These are phyloP conservation scores for Drosophila novamexicana DNA, from an alignment of 1,140 invertebrate species.

Conservation along the genomic window DNA sequence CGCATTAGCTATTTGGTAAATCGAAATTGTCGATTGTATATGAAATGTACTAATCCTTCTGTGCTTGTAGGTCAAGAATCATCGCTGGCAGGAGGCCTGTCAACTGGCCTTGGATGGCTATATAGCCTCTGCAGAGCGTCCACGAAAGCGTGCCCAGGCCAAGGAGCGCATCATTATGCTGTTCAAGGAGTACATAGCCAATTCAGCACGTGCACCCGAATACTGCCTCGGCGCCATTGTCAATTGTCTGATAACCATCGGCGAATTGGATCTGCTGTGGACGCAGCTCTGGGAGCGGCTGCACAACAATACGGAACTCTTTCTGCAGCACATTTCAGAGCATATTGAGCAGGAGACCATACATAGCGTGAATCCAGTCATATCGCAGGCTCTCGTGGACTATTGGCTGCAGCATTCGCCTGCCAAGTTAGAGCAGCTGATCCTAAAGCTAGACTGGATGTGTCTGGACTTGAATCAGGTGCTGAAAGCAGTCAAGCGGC, in stretches of 20 bases:
- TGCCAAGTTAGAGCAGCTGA: constrained; percentile 90
- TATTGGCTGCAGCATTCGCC: constrained; percentile 86
- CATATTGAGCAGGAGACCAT: constrained; percentile 85
- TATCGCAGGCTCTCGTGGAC: constrained; percentile 89
- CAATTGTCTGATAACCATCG: constrained; percentile 77
- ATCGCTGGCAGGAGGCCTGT: constrained; percentile 87
- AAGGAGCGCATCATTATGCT: constrained; percentile 80
- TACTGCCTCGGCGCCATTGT: constrained; percentile 78
- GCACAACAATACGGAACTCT: constrained; percentile 79
- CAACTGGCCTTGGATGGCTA: constrained; percentile 85
- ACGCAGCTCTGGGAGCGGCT: constrained; percentile 85
- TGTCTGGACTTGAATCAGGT: constrained; percentile 95
- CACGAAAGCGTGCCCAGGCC: constrained; percentile 72
- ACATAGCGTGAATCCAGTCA: constrained; percentile 86
- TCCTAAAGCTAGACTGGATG: constrained; percentile 92
- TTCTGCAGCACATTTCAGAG: constrained; percentile 84
- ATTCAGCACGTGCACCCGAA: constrained; percentile 71
- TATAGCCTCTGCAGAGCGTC: constrained; percentile 69
- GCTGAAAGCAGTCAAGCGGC: constrained; percentile 91
- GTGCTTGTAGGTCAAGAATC: constrained; percentile 85
- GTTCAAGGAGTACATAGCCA: constrained; percentile 78
- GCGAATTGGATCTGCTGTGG: constrained; percentile 82
- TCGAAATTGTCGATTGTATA: neutral
- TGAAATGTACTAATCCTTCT: neutral
- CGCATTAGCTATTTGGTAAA: constrained; percentile 88